Evolutionary conservation across 2,888 invertebrate species (phyloP), one percentile per base, ranked within the genome.

Genomic region (Clitarchus hookeri): DNA sequence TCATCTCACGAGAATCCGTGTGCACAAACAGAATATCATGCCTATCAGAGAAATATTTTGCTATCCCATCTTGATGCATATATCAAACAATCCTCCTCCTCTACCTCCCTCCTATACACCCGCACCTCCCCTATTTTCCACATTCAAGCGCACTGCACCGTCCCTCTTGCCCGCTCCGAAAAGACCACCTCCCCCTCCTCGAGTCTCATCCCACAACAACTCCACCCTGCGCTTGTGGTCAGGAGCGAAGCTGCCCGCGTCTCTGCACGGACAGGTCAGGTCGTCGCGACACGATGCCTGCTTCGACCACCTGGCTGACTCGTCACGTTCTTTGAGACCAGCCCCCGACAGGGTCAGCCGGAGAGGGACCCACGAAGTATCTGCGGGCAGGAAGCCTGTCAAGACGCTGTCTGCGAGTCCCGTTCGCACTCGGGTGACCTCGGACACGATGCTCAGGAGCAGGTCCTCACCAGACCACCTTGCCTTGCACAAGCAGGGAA

Each of bases 1-100:
- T 84, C 96, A 96, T 89, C 92, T 96, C 90, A 96, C 96, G 89
- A 95, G 96, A 93, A 96, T 96, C 90, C 94, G 95, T 91, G 94
- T 96, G 85, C 95, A 95, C 91, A 95, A 95, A 92, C 94, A 93
- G 90, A 91, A 92, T 87, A 92, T 93, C 87, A 91, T 91, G 87
- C 91, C 91, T 25, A 91, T 91, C 87, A 91, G 91, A 88, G 94
- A 95, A 92, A 93, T 94, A 78, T 91, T 94, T 88, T 95, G 94
- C 90, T 95, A 94, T 90, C 95, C 95, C 84, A 91, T 92, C 78
- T 89, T 89, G 19, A 91, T 23, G 65, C 65, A 65, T 19, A 23
- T n/a, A n/a, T 65, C 65, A 23, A 65, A 65, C 78, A 90, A 91
- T 78, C 90, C 91, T 84, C 91, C 92, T 87, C 92, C n/a, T 23